Conservation (phyloP, 2,113 vertebrate species). For the Anser cygnoides region DNA sequence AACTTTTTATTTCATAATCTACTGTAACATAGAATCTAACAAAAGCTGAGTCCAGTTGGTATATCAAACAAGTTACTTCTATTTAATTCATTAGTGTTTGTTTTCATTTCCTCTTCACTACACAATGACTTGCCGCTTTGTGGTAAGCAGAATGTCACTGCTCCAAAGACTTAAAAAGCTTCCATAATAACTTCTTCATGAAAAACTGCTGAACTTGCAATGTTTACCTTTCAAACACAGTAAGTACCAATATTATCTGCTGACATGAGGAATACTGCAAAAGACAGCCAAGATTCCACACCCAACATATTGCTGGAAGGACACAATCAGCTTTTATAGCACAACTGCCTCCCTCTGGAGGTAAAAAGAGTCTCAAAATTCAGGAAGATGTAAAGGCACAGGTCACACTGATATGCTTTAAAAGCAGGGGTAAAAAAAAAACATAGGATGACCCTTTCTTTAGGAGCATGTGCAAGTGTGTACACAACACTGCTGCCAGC, state of each 20-base stretch:
- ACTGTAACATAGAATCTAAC: background rate
- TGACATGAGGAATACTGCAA: background rate
- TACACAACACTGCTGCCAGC: background rate
- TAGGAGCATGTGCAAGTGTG: background rate
- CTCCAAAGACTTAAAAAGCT: background rate
- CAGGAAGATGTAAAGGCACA: background rate
- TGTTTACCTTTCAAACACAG: background rate
- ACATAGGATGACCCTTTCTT: background rate
- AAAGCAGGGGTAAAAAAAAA: slow-evolving; percentile 1
- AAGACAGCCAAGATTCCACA: background rate
- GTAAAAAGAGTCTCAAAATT: background rate
- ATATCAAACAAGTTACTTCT: background rate
- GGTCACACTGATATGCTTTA: background rate
- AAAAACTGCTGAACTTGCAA: background rate
- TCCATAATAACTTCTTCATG: background rate
- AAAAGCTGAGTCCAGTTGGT: background rate
- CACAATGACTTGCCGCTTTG: background rate
- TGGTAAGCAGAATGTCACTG: background rate
- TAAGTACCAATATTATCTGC: background rate
- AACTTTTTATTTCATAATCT: background rate
- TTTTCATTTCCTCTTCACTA: background rate
- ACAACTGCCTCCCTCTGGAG: slow-evolving; percentile 11
- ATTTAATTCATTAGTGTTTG: background rate
- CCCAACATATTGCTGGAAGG: slow-evolving; percentile 33
- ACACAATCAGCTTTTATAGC: slow-evolving; percentile 10